These are phyloP conservation scores for Macquaria australasica DNA, from an alignment of 2,113 vertebrate species.

Conservation along the genomic window DNA sequence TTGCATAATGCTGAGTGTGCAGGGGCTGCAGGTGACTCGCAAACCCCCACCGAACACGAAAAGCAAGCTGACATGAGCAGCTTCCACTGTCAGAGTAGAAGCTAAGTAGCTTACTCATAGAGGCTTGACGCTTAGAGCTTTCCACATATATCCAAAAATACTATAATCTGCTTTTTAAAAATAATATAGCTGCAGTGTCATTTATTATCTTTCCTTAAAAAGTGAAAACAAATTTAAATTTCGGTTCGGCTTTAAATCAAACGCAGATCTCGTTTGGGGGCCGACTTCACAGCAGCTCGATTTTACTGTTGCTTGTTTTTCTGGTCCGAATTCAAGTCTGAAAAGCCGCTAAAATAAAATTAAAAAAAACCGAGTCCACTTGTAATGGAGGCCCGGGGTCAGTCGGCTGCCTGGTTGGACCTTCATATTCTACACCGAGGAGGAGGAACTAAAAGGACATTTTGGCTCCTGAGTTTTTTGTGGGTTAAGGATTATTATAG, in stretches of 20 bases:
- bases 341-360: background rate
- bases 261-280: background rate
- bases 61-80: too few relatives aligned
- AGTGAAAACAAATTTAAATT: background rate
- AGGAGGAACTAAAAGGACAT: slow-evolving; percentile 71
- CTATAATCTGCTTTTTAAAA: background rate
- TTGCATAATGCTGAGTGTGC: too few relatives aligned
- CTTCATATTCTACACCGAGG: slow-evolving; percentile 3
- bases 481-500: slow-evolving; percentile 87
- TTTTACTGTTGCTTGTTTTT: background rate
- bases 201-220: background rate
- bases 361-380: background rate
- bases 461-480: slow-evolving; percentile 91
- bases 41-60: too few relatives aligned
- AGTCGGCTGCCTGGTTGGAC: slow-evolving; percentile 10
- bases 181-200: background rate
- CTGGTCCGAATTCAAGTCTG: slow-evolving; percentile 2
- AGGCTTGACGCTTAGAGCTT: background rate
- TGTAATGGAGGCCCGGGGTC: background rate
- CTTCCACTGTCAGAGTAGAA: too few relatives aligned
- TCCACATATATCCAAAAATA: background rate
- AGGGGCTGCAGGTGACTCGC: too few relatives aligned
- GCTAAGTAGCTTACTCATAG: too few relatives aligned
- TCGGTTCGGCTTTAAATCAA: slow-evolving; percentile 18
- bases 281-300: background rate